Percentiles rank a stretch among this genome's conserved stretches.
Conservation (phyloP, 1,140 invertebrate species). For the Coelopa frigida region DNA sequence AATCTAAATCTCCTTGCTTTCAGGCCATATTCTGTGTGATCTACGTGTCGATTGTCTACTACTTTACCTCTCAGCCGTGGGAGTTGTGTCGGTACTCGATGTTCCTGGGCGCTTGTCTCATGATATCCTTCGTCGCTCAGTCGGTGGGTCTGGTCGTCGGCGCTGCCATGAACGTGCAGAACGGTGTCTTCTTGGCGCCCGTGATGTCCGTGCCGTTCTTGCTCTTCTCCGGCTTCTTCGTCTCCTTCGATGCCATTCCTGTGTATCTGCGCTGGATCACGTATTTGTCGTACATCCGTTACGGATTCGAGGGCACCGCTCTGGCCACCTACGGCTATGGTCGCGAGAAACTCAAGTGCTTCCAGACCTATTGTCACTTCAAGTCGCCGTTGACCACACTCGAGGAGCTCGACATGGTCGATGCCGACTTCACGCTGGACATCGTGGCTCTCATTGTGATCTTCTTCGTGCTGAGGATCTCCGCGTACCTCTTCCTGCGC, state of each 20-base stretch:
- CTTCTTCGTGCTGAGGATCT: conserved; percentile 77
- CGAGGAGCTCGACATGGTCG: conserved; percentile 78
- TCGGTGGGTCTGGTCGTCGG: conserved; percentile 92
- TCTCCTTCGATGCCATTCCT: conserved; percentile 93
- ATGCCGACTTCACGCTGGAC: conserved; percentile 69
- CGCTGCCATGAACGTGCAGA: conserved; percentile 87
- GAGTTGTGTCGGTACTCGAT: conserved; percentile 77
- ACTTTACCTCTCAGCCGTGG: conserved; percentile 86
- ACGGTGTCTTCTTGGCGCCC: conserved; percentile 92
- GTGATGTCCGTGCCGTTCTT: conserved; percentile 92
- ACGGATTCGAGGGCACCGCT: conserved; percentile 90
- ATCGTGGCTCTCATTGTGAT: conserved; percentile 79
- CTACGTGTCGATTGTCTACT: conserved; percentile 91
- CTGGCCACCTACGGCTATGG: conserved; percentile 88
- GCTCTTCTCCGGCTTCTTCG: conserved; percentile 94
- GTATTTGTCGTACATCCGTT: conserved; percentile 90
- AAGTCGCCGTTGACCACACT: conserved; percentile 81
- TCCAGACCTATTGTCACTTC: conserved; percentile 80
- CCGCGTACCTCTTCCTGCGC: conserved; percentile 84
- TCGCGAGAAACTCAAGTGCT: conserved; percentile 71
- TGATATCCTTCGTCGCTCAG: conserved; percentile 93
- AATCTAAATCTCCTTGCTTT: conserved; percentile 33
- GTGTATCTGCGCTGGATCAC: conserved; percentile 92
- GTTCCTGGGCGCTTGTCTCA: conserved; percentile 79
- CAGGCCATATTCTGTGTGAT: conserved; percentile 83